A percentile compares a stretch with the other conserved stretches of the same genome.
Conservation (phyloP, 2,797 vertebrate genomes). For the Tamandua tetradactyla region DNA sequence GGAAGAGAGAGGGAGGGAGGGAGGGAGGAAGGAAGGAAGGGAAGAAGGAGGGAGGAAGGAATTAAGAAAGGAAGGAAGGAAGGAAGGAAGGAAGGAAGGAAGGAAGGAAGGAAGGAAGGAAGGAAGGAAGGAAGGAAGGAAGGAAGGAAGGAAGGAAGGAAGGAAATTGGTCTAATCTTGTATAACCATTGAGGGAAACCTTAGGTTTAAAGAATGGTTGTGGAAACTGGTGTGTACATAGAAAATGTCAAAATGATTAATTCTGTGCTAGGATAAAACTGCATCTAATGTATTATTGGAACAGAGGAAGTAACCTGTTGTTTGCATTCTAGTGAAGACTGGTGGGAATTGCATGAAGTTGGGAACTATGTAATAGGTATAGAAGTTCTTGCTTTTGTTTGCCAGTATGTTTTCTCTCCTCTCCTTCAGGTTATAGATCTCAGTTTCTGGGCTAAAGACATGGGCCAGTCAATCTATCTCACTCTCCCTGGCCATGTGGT, state of each 20-base stretch:
- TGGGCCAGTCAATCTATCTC: background rate
- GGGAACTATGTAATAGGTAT: background rate
- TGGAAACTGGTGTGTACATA: background rate
- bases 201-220: background rate
- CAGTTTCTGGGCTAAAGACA: background rate
- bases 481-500: background rate
- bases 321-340: background rate
- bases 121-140: background rate
- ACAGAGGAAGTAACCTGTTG: background rate
- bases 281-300: background rate
- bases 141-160: background rate
- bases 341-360: background rate
- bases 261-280: background rate
- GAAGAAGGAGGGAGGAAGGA: rapidly evolving
- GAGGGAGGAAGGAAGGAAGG: background rate
- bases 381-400: background rate
- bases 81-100: background rate
- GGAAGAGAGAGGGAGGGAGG: no score
- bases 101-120: background rate
- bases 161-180: background rate
- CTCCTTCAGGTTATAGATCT: background rate
- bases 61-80: background rate
- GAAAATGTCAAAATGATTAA: background rate
- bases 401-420: background rate
- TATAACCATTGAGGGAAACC: background rate